These are phyloP conservation scores for Heliconius hewitsoni DNA, from an alignment of 1,140 invertebrate genomes.

Conservation along the genomic window DNA sequence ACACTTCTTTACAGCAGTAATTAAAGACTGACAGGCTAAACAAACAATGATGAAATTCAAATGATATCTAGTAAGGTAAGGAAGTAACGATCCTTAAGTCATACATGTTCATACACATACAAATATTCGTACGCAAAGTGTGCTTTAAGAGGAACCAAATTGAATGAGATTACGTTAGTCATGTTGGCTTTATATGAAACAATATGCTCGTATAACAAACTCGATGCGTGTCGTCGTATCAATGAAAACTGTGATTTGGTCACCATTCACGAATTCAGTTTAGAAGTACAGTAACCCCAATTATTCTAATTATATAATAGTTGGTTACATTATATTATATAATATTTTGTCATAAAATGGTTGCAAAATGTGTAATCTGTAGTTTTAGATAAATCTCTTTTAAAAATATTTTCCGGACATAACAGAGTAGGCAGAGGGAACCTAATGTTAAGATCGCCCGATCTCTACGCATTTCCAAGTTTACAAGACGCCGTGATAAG, in stretches of 20 bases:
- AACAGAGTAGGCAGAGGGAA: no score
- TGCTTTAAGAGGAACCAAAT: not conserved
- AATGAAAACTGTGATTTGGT: not conserved
- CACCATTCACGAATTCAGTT: not conserved
- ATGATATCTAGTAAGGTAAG: not conserved
- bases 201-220: not conserved
- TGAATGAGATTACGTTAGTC: not conserved
- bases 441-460: no score
- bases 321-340: not conserved
- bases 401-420: no score
- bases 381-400: no score
- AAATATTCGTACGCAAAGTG: not conserved
- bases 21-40: not conserved
- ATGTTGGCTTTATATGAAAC: not conserved
- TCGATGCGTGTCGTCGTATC: not conserved
- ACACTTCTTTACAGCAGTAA: not conserved
- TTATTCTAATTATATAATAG: not conserved
- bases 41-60: not conserved
- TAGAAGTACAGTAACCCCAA: not conserved
- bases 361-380: no score
- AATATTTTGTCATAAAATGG: not conserved
- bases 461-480: no score
- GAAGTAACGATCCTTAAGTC: no score
- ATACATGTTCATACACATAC: not conserved
- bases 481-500: no score